Evolutionary conservation across 2,797 vertebrate genomes (phyloP).

Genomic region (Mallotus villosus): DNA sequence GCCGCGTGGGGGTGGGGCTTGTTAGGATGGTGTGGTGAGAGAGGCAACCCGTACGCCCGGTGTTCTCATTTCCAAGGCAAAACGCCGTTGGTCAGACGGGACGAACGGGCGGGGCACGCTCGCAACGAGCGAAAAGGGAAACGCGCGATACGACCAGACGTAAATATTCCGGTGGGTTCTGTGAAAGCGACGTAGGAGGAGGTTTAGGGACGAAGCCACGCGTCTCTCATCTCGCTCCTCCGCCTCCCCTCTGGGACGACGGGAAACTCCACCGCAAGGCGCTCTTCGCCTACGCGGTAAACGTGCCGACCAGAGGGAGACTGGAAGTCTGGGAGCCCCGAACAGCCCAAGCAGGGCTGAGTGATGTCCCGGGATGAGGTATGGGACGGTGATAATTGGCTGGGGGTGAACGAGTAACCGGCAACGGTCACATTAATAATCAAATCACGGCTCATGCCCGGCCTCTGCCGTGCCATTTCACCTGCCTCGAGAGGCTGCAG

Average conservation of each 20-base stretch:
- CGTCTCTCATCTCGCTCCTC: constrained; percentile 56
- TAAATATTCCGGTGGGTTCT: constrained; percentile 29
- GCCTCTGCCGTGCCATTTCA: constrained; percentile 61
- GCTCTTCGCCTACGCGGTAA: constrained; percentile 40
- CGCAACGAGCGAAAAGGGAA: constrained; percentile 59
- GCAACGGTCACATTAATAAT: constrained; percentile 63
- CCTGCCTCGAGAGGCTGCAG: constrained; percentile 66
- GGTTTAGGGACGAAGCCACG: constrained; percentile 26
- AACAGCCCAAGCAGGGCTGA: constrained; percentile 35
- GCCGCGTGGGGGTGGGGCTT: constrained; percentile 12
- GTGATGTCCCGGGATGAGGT: constrained; percentile 60
- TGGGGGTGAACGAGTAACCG: constrained; percentile 30
- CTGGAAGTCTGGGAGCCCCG: too few species aligned
- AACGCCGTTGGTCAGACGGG: constrained; percentile 52
- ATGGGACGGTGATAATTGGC: constrained; percentile 47
- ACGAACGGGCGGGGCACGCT: constrained; percentile 43
- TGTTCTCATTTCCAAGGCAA: constrained; percentile 73
- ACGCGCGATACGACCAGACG: constrained; percentile 53
- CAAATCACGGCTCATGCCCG: constrained; percentile 62
- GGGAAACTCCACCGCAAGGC: constrained; percentile 61
- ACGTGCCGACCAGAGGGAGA: too few species aligned
- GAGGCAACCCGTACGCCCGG: constrained; percentile 53
- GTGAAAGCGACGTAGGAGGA: constrained; percentile 48
- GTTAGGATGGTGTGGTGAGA: constrained; percentile 31
- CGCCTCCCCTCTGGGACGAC: constrained; percentile 43